Conservation (phyloP, 2,888 invertebrate genomes). For the Monoplex corrugatus region DNA sequence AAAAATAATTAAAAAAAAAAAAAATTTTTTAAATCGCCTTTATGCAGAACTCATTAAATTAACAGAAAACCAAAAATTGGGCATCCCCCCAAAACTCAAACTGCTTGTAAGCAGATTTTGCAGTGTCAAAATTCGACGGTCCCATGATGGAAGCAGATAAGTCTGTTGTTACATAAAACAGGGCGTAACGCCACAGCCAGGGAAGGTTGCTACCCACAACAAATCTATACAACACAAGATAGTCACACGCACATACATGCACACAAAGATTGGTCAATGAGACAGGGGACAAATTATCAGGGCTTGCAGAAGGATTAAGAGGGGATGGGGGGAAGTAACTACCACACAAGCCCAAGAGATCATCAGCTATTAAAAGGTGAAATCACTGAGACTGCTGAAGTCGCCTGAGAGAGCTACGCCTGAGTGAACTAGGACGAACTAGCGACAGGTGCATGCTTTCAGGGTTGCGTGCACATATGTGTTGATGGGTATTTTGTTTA, state of each 20-base stretch:
- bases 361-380: constrained; percentile 18
- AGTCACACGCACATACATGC: neutral
- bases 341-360: constrained; percentile 24
- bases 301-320: neutral
- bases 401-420: constrained; percentile 42
- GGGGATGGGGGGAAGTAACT: neutral
- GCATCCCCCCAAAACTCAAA: no score
- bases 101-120: neutral
- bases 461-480: no score
- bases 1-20: no score
- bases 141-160: constrained; percentile 31
- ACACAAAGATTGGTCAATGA: constrained; percentile 1
- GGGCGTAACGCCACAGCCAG: neutral
- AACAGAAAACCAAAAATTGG: no score
- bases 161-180: constrained; percentile 8
- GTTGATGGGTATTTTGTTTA: no score
- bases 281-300: neutral
- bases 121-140: neutral
- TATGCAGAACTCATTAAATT: no score
- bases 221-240: neutral
- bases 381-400: constrained; percentile 43
- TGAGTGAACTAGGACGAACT: constrained; percentile 23
- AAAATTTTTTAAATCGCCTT: no score
- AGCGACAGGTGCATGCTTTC: no score
- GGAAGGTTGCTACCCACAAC: neutral